Conservation (phyloP, 2,113 vertebrate species). For the Onychorhynchus coronatus region DNA sequence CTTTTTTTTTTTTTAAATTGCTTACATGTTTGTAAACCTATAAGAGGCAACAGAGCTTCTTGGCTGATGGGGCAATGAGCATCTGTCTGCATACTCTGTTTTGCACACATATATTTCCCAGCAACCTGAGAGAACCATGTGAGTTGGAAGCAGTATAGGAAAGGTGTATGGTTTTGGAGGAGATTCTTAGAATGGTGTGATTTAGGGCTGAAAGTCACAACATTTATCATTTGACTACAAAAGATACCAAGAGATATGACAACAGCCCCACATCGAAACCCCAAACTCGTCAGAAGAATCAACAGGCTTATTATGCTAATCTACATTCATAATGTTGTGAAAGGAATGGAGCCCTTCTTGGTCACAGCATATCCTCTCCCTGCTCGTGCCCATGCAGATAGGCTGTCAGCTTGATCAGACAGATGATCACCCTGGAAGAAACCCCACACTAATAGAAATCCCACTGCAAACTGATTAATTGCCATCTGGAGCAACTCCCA, state of each 20-base stretch:
- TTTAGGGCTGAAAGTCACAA: not conserved
- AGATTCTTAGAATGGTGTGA: not conserved
- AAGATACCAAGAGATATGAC: not conserved
- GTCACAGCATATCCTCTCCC: not conserved
- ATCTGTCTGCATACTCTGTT: not conserved
- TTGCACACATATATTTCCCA: not conserved
- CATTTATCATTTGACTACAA: not conserved
- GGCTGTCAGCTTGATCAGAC: not conserved
- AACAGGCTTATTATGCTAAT: not conserved
- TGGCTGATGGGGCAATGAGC: not conserved
- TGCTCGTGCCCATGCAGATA: not conserved
- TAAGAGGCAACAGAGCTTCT: not conserved
- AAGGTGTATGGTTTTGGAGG: not conserved
- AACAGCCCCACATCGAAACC: not conserved
- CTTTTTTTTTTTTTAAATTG: not conserved
- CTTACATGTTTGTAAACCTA: not conserved
- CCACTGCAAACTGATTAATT: conserved; percentile 5
- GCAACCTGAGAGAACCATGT: not conserved
- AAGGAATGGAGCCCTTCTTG: not conserved
- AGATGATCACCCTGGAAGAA: not conserved
- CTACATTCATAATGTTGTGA: not conserved
- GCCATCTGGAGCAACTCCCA: conserved; percentile 20
- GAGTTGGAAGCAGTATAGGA: not conserved
- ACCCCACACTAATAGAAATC: not conserved
- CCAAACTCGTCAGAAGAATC: not conserved